These are phyloP conservation scores for Diploscapter pachys DNA, from an alignment of 1,140 invertebrate species.

Conservation along the genomic window DNA sequence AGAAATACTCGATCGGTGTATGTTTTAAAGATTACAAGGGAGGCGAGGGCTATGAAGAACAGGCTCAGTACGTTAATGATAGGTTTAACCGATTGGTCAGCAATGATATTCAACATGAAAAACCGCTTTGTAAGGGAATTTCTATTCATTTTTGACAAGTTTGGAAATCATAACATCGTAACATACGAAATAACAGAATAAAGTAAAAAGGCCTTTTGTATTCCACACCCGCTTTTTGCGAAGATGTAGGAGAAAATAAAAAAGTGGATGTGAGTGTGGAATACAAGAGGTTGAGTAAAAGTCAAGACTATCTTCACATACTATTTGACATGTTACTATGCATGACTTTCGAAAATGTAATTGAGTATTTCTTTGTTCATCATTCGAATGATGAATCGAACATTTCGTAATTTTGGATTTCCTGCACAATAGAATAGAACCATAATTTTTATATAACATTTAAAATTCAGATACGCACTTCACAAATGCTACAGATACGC, in stretches of 20 bases:
- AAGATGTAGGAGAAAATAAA: too few relatives aligned
- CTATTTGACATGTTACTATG: background rate
- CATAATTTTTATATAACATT: background rate
- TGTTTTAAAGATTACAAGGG: slow-evolving; percentile 62
- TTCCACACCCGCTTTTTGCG: too few relatives aligned
- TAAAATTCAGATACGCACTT: slow-evolving; percentile 77
- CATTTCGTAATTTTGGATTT: background rate
- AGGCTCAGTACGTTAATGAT: slow-evolving; percentile 76
- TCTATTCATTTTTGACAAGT: background rate
- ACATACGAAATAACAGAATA: background rate
- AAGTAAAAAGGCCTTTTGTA: background rate
- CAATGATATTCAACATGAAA: slow-evolving; percentile 76
- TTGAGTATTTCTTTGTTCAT: too few relatives aligned
- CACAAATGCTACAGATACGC: slow-evolving; percentile 84
- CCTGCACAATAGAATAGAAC: background rate
- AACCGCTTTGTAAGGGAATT: slow-evolving; percentile 13
- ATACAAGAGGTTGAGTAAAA: too few relatives aligned
- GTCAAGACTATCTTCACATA: background rate
- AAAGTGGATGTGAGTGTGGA: too few relatives aligned
- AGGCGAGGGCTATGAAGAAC: slow-evolving; percentile 59
- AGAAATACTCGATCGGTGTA: slow-evolving; percentile 60
- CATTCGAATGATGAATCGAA: background rate
- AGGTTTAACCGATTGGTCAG: slow-evolving; percentile 83
- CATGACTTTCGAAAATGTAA: background rate
- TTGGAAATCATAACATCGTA: background rate